These are phyloP conservation scores for Haliclystus octoradiatus DNA, from an alignment of 30 jellyfish, hydroid and myxozoan genomes.

Conservation along the genomic window DNA sequence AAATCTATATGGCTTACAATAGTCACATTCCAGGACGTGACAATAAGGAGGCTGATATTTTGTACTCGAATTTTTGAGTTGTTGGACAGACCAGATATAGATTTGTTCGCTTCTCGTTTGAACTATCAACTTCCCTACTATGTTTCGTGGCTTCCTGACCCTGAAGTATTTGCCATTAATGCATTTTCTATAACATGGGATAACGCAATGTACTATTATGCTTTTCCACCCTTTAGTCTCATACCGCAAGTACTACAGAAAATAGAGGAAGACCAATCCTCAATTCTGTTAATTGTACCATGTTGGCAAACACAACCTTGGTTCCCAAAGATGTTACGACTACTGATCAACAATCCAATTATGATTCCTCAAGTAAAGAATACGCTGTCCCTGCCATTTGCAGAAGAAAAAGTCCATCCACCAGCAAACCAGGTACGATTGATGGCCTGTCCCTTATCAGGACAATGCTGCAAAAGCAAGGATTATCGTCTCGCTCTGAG, in stretches of 20 bases:
- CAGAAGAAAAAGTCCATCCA: background rate
- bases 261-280: background rate
- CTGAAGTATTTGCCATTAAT: background rate
- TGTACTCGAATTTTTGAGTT: no score
- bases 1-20: conserved; percentile 15
- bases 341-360: conserved; percentile 7
- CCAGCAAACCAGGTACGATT: conserved; percentile 1
- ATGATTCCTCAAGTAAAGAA: background rate
- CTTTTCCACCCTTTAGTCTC: conserved; percentile 15
- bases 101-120: no score
- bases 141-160: background rate
- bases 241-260: conserved; percentile 7
- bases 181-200: conserved; percentile 6
- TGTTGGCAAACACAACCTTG: conserved; percentile 21
- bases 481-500: background rate
- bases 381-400: background rate
- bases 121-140: no score
- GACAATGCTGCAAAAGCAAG: background rate
- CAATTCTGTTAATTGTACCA: conserved; percentile 16
- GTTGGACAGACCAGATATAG: no score
- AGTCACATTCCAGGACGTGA: conserved; percentile 22
- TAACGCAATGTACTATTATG: conserved; percentile 8
- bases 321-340: conserved; percentile 13
- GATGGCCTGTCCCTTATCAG: background rate
- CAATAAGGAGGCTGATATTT: conserved; percentile 22